These are phyloP conservation scores for Nymphalis io DNA, from an alignment of 1,140 invertebrate genomes.

Conservation along the genomic window DNA sequence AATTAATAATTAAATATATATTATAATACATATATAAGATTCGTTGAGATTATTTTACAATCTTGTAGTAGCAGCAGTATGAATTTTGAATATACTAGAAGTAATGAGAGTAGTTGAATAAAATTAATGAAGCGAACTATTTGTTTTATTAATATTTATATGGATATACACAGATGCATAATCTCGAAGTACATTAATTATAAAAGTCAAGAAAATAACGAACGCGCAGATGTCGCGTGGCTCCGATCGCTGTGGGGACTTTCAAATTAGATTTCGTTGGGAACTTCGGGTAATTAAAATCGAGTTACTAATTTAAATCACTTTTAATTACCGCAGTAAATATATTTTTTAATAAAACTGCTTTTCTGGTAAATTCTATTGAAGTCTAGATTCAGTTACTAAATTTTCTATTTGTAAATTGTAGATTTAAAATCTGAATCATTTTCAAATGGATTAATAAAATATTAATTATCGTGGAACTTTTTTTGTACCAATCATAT, in stretches of 20 bases:
- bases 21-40: no score
- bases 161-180: not conserved
- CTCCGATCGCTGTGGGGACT: constrained; percentile 31
- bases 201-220: constrained; percentile 23
- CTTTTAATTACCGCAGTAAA: constrained; percentile 12
- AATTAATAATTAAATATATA: no score
- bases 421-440: not conserved
- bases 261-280: constrained; percentile 40
- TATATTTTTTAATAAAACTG: constrained; percentile 19
- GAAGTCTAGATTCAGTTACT: not conserved
- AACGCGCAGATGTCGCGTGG: constrained; percentile 40
- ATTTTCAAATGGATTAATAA: no score
- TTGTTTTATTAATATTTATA: not conserved
- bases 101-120: not conserved
- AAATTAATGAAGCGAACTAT: constrained; percentile 1
- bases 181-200: constrained; percentile 24
- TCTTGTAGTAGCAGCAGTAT: no score
- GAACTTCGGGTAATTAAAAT: constrained; percentile 35
- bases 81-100: no score
- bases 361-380: not conserved
- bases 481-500: no score
- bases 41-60: no score
- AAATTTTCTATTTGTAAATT: not conserved
- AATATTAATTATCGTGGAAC: no score
- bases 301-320: constrained; percentile 17